A percentile compares a stretch with the other conserved stretches of the same genome.
Evolutionary conservation across 2,888 invertebrate genomes (phyloP).

Genomic region (Cephus spinipes): DNA sequence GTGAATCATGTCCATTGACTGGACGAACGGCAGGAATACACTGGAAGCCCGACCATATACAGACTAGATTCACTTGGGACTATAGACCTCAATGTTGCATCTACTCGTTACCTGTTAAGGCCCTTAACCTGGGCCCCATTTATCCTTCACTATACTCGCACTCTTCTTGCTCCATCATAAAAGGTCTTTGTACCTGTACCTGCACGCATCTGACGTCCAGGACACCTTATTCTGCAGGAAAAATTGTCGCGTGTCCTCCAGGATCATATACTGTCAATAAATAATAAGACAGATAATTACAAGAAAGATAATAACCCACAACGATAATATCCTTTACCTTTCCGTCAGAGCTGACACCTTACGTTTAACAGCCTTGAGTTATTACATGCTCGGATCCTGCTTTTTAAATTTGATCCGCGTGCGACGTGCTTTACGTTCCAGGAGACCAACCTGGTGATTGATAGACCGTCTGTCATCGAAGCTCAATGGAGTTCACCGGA

Average conservation of each 20-base stretch:
- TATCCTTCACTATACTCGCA: not conserved
- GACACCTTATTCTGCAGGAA: not conserved
- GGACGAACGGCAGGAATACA: slow-evolving; percentile 47
- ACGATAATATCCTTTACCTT: not conserved
- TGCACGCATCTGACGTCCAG: not conserved
- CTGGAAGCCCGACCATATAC: slow-evolving; percentile 56
- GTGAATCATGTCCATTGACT: slow-evolving; percentile 61
- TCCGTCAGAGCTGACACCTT: not conserved
- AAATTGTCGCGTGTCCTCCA: not conserved
- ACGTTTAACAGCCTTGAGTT: not conserved
- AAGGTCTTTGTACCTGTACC: not conserved
- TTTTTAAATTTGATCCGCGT: not conserved
- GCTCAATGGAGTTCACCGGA: not conserved
- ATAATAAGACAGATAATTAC: not conserved
- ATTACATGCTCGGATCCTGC: not conserved
- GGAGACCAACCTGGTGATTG: not conserved
- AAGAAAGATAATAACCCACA: not conserved
- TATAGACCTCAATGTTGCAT: not conserved
- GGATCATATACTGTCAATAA: not conserved
- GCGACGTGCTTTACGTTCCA: not conserved
- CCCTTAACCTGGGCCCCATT: not conserved
- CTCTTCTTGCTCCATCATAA: not conserved
- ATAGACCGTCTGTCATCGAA: not conserved
- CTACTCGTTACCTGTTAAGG: slow-evolving; percentile 1
- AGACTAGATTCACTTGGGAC: slow-evolving; percentile 58